These are phyloP conservation scores for Rhingia rostrata DNA, from an alignment of 2,888 invertebrate species.

Conservation along the genomic window DNA sequence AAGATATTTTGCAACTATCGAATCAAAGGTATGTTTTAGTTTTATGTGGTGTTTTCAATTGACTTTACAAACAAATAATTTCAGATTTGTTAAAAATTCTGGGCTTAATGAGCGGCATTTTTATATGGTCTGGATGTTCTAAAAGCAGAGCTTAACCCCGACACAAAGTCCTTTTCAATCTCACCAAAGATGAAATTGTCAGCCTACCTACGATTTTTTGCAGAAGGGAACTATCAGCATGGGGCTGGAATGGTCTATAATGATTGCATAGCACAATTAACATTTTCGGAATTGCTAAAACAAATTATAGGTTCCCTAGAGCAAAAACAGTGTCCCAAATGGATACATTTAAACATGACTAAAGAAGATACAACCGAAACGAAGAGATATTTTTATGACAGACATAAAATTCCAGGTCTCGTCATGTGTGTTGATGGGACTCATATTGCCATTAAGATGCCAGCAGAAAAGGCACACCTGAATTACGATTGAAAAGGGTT, in stretches of 20 bases:
- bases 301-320: too few species aligned
- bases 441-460: neutral
- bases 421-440: constrained; percentile 1
- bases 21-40: too few species aligned
- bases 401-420: neutral
- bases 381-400: neutral
- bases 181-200: too few species aligned
- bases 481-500: neutral
- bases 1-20: too few species aligned
- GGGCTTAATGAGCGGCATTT: too few species aligned
- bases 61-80: too few species aligned
- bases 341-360: neutral
- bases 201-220: neutral
- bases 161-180: too few species aligned
- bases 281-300: neutral
- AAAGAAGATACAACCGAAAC: too few species aligned
- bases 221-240: neutral
- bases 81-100: too few species aligned
- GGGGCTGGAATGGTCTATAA: neutral
- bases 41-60: too few species aligned
- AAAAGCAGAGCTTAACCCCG: too few species aligned
- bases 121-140: too few species aligned
- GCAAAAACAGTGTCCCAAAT: neutral
- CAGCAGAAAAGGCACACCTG: neutral
- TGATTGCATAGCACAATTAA: neutral